Base-by-base conservation (phyloP, 2,113 vertebrate species). In the Grammomys dolichurus region DNA sequence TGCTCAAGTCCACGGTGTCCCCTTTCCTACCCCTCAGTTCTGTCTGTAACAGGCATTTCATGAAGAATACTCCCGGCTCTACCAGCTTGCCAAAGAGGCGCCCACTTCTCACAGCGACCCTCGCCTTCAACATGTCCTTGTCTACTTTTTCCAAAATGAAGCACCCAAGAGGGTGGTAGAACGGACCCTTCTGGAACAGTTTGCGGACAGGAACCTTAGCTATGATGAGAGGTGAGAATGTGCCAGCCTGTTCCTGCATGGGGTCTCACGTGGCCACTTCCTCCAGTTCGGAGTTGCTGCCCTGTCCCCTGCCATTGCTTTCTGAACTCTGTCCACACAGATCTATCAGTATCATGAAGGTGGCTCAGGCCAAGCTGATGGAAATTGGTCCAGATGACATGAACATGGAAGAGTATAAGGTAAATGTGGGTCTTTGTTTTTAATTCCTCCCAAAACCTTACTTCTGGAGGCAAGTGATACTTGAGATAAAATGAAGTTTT, bases 371-470 rank as follows among this genome's bases (percentile, higher is more conserved):
- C 1, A 99, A 99, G 95, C 98, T 99, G 85, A 99, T 99, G 7
- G 99, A 99, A 89, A 99, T 99, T 14, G 99, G 99, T 65, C 99
- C 99, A 1, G 99, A 99, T 0, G 99, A 99, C 26, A 99, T 99
- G 98, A 99, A 99, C 85, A 99, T 99, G 99, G 99, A 99, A 43
- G 99, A 99, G 92, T 99, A 99, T 94, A 97, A 99, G 99, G 99
- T 99, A 85, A 95, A 76, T 65, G 56, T 43, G 16, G 33, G 70
- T 17, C 36, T 77, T 46, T 63, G 40, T 9, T 31, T 70, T 80
- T 72, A 77, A 0, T 67, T 76, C 80, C 0, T 26, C 0, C n/a
- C 11, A 54, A 65, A 73, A 51, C 6, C 46, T 65, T 81, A 26
- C n/a, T 93, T 51, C 2, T 20, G 2, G n/a, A 91, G 67, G 69